Base-by-base conservation (phyloP, 1,140 invertebrate genomes). In the Neodiprion virginianus region DNA sequence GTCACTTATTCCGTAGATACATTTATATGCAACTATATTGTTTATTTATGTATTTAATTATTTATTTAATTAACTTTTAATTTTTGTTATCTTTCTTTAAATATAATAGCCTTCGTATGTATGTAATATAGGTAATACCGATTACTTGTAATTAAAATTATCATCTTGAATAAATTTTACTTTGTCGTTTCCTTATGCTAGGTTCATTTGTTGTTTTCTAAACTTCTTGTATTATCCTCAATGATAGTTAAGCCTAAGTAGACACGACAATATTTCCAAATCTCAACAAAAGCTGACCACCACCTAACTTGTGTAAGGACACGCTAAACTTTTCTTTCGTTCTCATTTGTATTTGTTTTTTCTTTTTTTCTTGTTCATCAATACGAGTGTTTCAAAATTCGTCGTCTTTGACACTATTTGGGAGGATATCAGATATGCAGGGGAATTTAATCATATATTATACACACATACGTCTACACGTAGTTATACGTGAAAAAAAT, bases 201-300 rank as follows among this genome's bases (percentile, higher is more conserved):
- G n/a, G n/a, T 14, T 47, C 72, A 74, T 77, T 72, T 76, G 72
- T 74, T 40, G 28, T 40, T 40, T 40, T 40, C 28, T 40, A 40
- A 40, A 3, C 2, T 40, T 40, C 28, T 2, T 40, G 28, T 40
- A 40, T 40, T 40, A 76, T 72, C 77, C 78, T 76, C 74, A 71
- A 69, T 76, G 81, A 68, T 76, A 48, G 77, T 77, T 85, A 83
- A 82, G 68, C 79, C 76, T 79, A 80, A 77, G 80, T 74, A 79
- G 78, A 74, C 78, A 74, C 76, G 75, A 66, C 82, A 82, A 85
- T 82, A 83, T 83, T 84, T 85, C 83, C 84, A 86, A 82, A 82
- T 80, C 78, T 68, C 12, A 73, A 66, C 73, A 76, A 73, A 76
- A 71, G 61, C 72, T 70, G 74, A 78, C 74, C 75, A 40, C 79